Conservation (phyloP, 2,888 invertebrate species). For the Xestobium rufovillosum region DNA sequence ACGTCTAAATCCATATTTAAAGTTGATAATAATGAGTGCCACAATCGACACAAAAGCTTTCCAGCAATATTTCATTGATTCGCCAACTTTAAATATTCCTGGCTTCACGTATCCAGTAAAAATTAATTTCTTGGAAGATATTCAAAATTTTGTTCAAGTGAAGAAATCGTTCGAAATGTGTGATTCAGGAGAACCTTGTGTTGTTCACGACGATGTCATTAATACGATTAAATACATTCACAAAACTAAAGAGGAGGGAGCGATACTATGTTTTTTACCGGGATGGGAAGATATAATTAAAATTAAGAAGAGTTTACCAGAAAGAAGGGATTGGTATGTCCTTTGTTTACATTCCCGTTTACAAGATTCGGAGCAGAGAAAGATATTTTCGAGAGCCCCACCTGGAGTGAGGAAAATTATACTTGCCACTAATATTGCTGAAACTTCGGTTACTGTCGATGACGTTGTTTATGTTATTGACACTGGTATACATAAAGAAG, state of each 20-base stretch:
- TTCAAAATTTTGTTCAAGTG: slow-evolving; percentile 36
- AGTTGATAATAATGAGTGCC: slow-evolving; percentile 65
- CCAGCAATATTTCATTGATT: slow-evolving; percentile 46
- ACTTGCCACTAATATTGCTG: slow-evolving; percentile 62
- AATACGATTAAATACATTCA: slow-evolving; percentile 52
- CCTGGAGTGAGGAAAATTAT: slow-evolving; percentile 57
- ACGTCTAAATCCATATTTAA: slow-evolving; percentile 47
- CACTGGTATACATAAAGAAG: slow-evolving; percentile 54
- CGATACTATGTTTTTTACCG: slow-evolving; percentile 66
- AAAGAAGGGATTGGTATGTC: slow-evolving; percentile 24
- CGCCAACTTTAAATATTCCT: slow-evolving; percentile 41
- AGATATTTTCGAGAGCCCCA: slow-evolving; percentile 49
- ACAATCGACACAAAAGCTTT: slow-evolving; percentile 58
- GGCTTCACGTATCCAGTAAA: slow-evolving; percentile 55
- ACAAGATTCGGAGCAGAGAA: slow-evolving; percentile 51
- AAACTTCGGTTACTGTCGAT: slow-evolving; percentile 66
- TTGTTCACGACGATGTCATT: slow-evolving; percentile 47
- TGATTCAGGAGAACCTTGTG: slow-evolving; percentile 37
- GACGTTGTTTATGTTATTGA: slow-evolving; percentile 65
- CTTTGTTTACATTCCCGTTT: slow-evolving; percentile 46
- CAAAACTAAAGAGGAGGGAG: slow-evolving; percentile 52
- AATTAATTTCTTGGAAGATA: slow-evolving; percentile 50
- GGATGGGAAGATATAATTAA: slow-evolving; percentile 65
- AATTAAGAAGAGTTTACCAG: slow-evolving; percentile 41
- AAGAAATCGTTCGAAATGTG: slow-evolving; percentile 38